Evolutionary conservation across 2,113 vertebrate genomes (phyloP).

Genomic region (Setophaga coronata): DNA sequence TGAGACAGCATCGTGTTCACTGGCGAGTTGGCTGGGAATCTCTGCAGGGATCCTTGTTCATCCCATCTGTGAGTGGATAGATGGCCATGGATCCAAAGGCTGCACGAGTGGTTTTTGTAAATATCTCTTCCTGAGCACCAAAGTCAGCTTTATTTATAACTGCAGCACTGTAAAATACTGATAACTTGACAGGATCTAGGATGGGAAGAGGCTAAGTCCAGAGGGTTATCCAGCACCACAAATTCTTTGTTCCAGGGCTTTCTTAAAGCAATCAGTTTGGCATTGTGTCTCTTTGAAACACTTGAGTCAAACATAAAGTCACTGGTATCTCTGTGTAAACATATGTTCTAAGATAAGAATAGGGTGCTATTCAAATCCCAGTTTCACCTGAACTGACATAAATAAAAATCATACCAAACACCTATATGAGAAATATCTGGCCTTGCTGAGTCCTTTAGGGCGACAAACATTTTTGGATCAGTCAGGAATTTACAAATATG

Average conservation of each 20-base stretch:
- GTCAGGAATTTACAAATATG: neutral
- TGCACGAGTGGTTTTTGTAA: neutral
- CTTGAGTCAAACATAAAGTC: neutral
- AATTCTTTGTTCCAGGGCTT: neutral
- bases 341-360: neutral
- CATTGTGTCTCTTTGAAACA: neutral
- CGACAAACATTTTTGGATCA: rapidly evolving
- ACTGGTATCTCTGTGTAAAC: neutral
- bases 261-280: neutral
- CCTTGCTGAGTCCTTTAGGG: neutral
- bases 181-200: neutral
- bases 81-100: neutral
- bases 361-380: neutral
- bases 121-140: neutral
- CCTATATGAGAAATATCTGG: neutral
- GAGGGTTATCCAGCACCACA: neutral
- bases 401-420: neutral
- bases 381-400: neutral
- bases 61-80: neutral
- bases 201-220: neutral
- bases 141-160: neutral
- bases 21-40: neutral
- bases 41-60: neutral
- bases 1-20: rapidly evolving
- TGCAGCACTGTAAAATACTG: neutral